These are phyloP conservation scores for Thryonomys swinderianus DNA, from an alignment of 2,113 vertebrate species.

Conservation along the genomic window DNA sequence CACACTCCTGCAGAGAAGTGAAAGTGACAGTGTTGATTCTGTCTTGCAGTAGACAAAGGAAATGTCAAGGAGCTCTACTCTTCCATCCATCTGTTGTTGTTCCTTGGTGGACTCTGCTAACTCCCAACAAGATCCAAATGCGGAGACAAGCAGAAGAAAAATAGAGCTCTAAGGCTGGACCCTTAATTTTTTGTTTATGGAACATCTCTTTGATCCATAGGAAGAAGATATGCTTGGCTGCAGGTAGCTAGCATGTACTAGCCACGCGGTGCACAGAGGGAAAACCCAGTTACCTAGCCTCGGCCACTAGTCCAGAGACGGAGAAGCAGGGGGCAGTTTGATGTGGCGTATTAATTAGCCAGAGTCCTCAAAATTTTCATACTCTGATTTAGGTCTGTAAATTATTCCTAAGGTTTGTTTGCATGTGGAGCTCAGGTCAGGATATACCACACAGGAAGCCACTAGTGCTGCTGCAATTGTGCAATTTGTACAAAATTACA, in stretches of 20 bases:
- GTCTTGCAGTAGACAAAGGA: background rate
- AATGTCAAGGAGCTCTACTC: background rate
- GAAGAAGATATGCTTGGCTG: background rate
- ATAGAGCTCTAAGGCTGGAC: background rate
- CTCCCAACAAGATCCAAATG: background rate
- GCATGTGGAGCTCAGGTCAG: background rate
- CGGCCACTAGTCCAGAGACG: background rate
- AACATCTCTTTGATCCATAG: background rate
- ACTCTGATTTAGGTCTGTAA: background rate
- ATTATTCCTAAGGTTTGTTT: background rate
- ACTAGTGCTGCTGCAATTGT: background rate
- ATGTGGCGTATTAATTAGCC: background rate
- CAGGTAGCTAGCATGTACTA: background rate
- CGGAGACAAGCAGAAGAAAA: background rate
- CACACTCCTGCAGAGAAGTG: background rate
- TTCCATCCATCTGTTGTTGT: background rate
- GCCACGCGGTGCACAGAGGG: background rate
- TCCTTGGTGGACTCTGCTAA: background rate
- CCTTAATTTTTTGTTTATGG: background rate
- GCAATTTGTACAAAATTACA: background rate
- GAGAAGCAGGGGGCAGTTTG: background rate
- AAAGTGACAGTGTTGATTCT: background rate
- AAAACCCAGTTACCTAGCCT: background rate
- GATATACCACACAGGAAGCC: background rate
- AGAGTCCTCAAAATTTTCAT: background rate